Base-by-base conservation (phyloP, 2,888 invertebrate genomes). In the Tillus elongatus region DNA sequence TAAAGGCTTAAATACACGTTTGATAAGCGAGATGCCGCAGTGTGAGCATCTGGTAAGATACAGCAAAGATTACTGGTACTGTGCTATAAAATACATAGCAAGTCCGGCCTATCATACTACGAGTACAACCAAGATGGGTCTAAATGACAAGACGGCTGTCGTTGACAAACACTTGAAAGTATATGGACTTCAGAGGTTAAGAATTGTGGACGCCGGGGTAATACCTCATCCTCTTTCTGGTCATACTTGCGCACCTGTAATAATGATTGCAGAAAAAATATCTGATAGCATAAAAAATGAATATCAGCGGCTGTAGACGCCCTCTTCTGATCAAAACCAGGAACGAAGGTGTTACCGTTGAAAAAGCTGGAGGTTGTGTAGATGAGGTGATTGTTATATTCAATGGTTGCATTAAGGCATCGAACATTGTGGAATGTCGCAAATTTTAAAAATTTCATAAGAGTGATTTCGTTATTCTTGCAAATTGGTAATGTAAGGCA, bases 191-290 rank as follows among this genome's bases (percentile, higher is more conserved):
- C 60, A 64, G 2, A 69, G 72, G 1, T 66, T 89, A 3, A 69
- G 88, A 15, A 80, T 89, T 0, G 72, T 83, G 3, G 89, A 89
- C 57, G 84, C 79, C 1, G 85, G 85, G 49, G 70, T 89, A 11
- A 87, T 89, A 82, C 88, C 87, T 0, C 72, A 63, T 1, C 80
- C 76, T 15, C 60, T 69, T 1, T 69, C 73, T 32, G 75, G 69
- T 1, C 75, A 77, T 48, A 75, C 73, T 0, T 72, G 74, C 58
- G 75, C 73, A 2, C 50, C 63, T 0, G 40, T 52, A 2, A 53
- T 63, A 13, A 61, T 63, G 60, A 67, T 73, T 13, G 72, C 69
- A 2, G 67, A 69, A 45, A 72, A 69, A 44, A 70, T 64, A 1
- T 62, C 64, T 0, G 67, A 68, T 30, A 61, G 71, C 39, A 68